Base-by-base conservation (phyloP, 2,113 vertebrate genomes). In the Aldabrachelys gigantea region DNA sequence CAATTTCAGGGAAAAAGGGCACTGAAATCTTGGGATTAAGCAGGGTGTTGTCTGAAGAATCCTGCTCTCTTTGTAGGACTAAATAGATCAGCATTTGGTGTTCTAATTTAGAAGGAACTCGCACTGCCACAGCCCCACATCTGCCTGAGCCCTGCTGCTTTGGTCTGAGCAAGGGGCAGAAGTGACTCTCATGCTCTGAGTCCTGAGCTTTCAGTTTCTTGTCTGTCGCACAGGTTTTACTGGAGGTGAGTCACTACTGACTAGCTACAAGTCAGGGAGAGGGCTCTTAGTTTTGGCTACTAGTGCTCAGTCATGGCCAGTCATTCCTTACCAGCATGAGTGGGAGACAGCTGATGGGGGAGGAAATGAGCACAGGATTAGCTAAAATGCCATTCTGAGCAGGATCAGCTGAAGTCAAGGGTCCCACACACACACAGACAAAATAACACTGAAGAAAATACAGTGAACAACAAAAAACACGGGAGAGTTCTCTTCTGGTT, bases 181-280 rank as follows among this genome's bases (percentile, higher is more conserved):
- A n/a, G 56, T 56, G 88, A 82, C 75, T 78, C 79, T 17, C 38
- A 25, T 0, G 8, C 94, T 56, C 53, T 53, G 31, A 44, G 24
- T 69, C 86, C 75, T 75, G 52, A 57, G 78, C 89, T 88, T 95
- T 86, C 96, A 90, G 75, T 69, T 85, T 38, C 38, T 31, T 88
- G 57, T 50, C 49, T 44, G 72, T 93, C 82, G 88, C 75, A 86
- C 44, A 83, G 52, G 88, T 93, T 94, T n/a, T 88, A n/a, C 57
- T 93, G 88, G 81, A 17, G 38, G 41, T 47, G 13, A 24, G 41
- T 24, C 19, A 76, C 38, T 25, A 14, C n/a, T 44, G 24, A 21
- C 35, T 8, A 69, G 72, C 84, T 93, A 80, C 50, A 69, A 85
- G 75, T 84, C 49, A 95, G 72, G 56, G 78, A 93, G 52, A 92